Percentiles rank a stretch among this genome's conserved stretches.
Evolutionary conservation across 2,797 vertebrate genomes (phyloP).

Genomic region (Austrolebias charrua): DNA sequence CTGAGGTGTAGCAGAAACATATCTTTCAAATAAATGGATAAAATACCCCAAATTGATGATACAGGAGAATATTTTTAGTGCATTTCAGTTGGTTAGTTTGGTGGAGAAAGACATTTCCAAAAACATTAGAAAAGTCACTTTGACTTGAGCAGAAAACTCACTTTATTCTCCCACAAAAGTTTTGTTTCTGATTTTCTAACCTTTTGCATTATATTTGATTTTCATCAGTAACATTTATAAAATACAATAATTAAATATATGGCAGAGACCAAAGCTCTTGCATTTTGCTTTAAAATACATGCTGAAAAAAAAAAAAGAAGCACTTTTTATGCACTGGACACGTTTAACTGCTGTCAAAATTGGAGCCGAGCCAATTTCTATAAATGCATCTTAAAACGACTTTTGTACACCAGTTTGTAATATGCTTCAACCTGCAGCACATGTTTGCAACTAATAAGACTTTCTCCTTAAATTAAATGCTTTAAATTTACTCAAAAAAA

Average conservation of each 20-base stretch:
- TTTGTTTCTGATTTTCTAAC: slow-evolving; percentile 81
- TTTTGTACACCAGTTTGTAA: slow-evolving; percentile 82
- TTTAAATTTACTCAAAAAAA: slow-evolving; percentile 85
- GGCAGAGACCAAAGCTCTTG: slow-evolving; percentile 83
- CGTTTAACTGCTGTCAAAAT: slow-evolving; percentile 80
- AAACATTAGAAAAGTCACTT: slow-evolving; percentile 65
- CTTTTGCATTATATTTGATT: slow-evolving; percentile 65
- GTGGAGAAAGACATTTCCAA: slow-evolving; percentile 73
- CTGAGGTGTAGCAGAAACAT: slow-evolving; percentile 85
- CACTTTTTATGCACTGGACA: slow-evolving; percentile 83
- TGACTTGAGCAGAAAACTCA: slow-evolving; percentile 32
- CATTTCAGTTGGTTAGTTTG: slow-evolving; percentile 89
- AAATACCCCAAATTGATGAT: slow-evolving; percentile 78
- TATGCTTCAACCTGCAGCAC: slow-evolving; percentile 82
- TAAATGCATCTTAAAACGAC: slow-evolving; percentile 84
- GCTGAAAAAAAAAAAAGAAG: slow-evolving; percentile 79
- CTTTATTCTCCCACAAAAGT: slow-evolving; percentile 80
- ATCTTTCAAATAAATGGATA: slow-evolving; percentile 85
- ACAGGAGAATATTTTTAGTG: slow-evolving; percentile 87
- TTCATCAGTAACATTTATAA: slow-evolving; percentile 51
- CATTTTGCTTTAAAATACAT: slow-evolving; percentile 90
- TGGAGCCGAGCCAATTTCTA: slow-evolving; percentile 82
- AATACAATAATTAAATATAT: slow-evolving; percentile 86
- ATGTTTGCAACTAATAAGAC: slow-evolving; percentile 83
- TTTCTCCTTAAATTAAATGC: slow-evolving; percentile 82